A percentile compares a stretch with the other conserved stretches of the same genome.
These are phyloP conservation scores for Pantherophis vulpinus DNA, from an alignment of 2,797 vertebrate species.

Conservation along the genomic window DNA sequence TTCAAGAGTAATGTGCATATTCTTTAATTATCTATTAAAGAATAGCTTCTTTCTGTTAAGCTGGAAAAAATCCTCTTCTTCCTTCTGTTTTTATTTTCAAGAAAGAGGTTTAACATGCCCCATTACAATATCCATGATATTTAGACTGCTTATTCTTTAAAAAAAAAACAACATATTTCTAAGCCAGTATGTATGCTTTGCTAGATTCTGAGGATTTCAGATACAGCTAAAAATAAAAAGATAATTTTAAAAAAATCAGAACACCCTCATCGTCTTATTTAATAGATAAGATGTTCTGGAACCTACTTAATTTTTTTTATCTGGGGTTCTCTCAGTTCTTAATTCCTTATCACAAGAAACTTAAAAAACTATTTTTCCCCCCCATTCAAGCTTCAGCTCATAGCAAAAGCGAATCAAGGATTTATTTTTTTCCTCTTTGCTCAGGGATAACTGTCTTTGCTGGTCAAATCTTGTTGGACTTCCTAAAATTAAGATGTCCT, in stretches of 20 bases:
- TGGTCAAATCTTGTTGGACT: background rate
- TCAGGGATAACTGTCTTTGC: background rate
- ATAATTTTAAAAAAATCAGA: background rate
- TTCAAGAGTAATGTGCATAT: background rate
- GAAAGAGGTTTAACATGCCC: background rate
- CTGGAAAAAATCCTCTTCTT: background rate
- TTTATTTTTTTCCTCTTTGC: background rate
- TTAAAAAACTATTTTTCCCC: background rate
- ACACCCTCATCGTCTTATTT: background rate
- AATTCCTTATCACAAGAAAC: background rate
- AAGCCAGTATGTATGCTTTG: background rate
- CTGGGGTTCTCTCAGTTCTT: background rate
- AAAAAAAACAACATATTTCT: background rate
- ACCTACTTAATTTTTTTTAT: background rate
- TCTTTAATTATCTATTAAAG: background rate
- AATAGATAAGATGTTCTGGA: background rate
- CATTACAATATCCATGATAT: background rate
- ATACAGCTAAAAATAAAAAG: background rate
- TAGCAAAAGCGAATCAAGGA: background rate
- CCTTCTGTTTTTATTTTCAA: background rate
- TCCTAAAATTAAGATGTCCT: accelerated
- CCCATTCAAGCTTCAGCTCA: background rate
- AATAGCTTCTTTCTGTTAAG: background rate
- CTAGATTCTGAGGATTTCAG: background rate
- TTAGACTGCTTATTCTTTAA: background rate